Evolutionary conservation across 53 echinoderm and acorn worm genomes (phyloP).

Genomic region (Luidia sarsii): DNA sequence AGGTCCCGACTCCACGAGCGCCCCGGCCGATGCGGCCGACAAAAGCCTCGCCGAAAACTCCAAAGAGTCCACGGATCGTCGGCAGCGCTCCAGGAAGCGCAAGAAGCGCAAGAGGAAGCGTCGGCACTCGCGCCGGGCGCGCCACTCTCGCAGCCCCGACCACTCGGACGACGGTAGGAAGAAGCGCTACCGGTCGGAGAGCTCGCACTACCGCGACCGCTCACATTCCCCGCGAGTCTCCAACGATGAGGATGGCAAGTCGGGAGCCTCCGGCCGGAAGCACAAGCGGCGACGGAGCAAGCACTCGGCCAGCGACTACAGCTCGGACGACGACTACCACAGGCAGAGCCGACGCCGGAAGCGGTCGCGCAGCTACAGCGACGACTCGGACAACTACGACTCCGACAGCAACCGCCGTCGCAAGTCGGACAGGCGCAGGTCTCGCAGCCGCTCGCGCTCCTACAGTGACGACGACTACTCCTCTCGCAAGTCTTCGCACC

Average conservation of each 20-base stretch:
- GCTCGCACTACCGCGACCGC: constrained; percentile 52
- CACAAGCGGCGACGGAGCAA: constrained; percentile 67
- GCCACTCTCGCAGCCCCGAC: constrained; percentile 19
- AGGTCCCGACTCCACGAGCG: not conserved
- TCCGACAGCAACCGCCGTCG: constrained; percentile 53
- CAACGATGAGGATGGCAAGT: constrained; percentile 59
- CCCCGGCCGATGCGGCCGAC: not conserved
- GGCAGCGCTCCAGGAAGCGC: constrained; percentile 30
- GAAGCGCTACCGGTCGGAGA: constrained; percentile 46
- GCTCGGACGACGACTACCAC: constrained; percentile 73
- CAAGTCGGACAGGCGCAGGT: constrained; percentile 64
- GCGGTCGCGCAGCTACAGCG: constrained; percentile 68
- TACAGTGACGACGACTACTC: constrained; percentile 71
- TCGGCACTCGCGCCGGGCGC: constrained; percentile 21
- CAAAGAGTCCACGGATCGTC: constrained; percentile 39
- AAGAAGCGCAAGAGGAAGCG: constrained; percentile 45
- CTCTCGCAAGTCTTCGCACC: constrained; percentile 62
- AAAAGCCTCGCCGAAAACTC: not conserved
- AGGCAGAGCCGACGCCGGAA: constrained; percentile 56
- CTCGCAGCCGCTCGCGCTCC: constrained; percentile 70
- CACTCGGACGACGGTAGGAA: constrained; percentile 55
- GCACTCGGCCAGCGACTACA: constrained; percentile 73
- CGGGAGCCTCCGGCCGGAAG: constrained; percentile 59
- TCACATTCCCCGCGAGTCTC: constrained; percentile 45
- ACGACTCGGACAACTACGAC: constrained; percentile 61